These are phyloP conservation scores for Ctenopoma kingsleyae DNA, from an alignment of 2,797 vertebrate species.

Conservation along the genomic window DNA sequence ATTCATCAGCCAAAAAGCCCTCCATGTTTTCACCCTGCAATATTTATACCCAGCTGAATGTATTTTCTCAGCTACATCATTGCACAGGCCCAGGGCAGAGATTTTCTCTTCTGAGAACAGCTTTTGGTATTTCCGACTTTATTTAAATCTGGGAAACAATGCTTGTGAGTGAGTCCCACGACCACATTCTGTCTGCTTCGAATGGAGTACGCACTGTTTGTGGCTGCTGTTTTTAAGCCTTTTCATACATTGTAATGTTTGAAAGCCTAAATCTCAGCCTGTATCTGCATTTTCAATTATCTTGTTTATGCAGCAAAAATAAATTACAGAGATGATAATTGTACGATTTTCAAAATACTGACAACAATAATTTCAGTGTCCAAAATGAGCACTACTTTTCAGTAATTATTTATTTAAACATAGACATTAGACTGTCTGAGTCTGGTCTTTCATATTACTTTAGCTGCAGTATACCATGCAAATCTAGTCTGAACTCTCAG, in stretches of 20 bases:
- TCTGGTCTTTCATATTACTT: not conserved
- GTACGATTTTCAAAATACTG: not conserved
- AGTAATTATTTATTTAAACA: not conserved
- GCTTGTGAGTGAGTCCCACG: constrained; percentile 19
- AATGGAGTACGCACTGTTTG: not conserved
- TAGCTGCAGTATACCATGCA: not conserved
- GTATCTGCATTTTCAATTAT: not conserved
- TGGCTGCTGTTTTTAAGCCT: not conserved
- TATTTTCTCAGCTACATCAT: constrained; percentile 64
- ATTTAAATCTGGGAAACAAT: constrained; percentile 51
- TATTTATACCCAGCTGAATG: constrained; percentile 78
- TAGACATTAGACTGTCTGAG: not conserved
- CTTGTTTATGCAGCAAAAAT: not conserved
- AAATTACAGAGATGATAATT: not conserved
- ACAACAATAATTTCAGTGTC: not conserved
- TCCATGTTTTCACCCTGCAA: constrained; percentile 74
- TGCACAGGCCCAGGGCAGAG: constrained; percentile 44
- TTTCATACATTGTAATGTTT: not conserved
- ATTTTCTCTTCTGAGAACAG: constrained; percentile 45
- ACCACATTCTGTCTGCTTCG: constrained; percentile 19
- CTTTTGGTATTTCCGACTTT: constrained; percentile 44
- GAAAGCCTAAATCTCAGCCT: not conserved
- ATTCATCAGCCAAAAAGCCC: constrained; percentile 79
- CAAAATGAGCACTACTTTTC: not conserved
- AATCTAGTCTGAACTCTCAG: constrained; percentile 1